Conservation (phyloP, 1,140 invertebrate species). For the Drosophila neocordata region DNA sequence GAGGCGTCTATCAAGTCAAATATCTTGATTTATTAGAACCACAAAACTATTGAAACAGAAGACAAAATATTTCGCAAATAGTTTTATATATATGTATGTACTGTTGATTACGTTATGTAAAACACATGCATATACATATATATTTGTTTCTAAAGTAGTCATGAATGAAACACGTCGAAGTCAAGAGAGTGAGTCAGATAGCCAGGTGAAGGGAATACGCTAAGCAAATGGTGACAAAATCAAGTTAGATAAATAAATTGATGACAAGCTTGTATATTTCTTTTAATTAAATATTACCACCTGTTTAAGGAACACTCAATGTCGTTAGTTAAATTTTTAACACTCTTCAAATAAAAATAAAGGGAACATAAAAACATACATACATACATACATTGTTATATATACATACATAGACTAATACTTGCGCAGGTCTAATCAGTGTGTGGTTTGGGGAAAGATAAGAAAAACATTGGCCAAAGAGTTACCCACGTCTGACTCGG, state of each 20-base stretch:
- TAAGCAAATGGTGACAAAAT: background rate
- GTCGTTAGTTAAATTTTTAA: no score
- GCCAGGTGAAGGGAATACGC: constrained; percentile 4
- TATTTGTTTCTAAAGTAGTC: no score
- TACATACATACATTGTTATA: constrained; percentile 12
- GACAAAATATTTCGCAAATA: background rate
- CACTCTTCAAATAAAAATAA: no score
- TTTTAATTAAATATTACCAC: no score
- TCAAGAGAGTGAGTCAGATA: background rate
- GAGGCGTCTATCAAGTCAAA: no score
- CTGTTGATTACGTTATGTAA: no score
- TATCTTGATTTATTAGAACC: no score
- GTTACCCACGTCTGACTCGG: constrained; percentile 44
- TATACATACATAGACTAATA: constrained; percentile 27
- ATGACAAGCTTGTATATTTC: background rate
- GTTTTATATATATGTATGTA: no score
- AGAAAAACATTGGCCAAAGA: constrained; percentile 33
- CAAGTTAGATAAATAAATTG: background rate
- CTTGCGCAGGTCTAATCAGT: constrained; percentile 71
- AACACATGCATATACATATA: no score
- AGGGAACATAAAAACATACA: constrained; percentile 16
- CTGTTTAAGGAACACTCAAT: no score
- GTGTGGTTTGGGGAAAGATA: constrained; percentile 56
- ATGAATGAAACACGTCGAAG: no score
- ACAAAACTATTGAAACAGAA: no score